A percentile compares a stretch with the other conserved stretches of the same genome.
These are phyloP conservation scores for Lepidochrysops patricia DNA, from an alignment of 2,888 invertebrate genomes.

Conservation along the genomic window DNA sequence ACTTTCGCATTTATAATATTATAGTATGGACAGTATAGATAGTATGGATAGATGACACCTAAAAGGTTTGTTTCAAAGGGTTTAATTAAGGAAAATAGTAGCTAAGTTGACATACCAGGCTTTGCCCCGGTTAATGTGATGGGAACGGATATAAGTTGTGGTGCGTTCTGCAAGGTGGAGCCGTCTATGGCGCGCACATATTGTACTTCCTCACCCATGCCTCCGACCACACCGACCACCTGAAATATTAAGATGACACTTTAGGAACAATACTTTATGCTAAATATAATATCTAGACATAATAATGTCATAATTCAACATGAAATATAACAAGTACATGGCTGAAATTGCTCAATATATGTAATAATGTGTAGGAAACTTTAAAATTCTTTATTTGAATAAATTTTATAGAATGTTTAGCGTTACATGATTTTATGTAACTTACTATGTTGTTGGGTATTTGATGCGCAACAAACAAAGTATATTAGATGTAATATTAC, in stretches of 20 bases:
- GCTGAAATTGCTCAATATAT: no score
- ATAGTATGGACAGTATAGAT: no score
- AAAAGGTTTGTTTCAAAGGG: not conserved
- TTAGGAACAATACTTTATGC: not conserved
- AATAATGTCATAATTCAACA: no score
- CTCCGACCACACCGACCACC: slow-evolving; percentile 79
- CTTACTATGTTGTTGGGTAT: no score
- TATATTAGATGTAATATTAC: not conserved
- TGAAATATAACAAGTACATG: no score
- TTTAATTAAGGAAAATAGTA: not conserved
- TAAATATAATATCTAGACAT: no score
- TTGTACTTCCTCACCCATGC: slow-evolving; percentile 82
- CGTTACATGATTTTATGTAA: no score
- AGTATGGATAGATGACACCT: not conserved
- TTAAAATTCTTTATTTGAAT: no score
- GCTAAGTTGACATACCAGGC: slow-evolving; percentile 65
- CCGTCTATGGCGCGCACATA: slow-evolving; percentile 75
- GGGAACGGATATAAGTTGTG: slow-evolving; percentile 84
- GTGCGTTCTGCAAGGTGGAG: slow-evolving; percentile 54
- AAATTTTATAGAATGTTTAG: no score
- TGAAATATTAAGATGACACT: slow-evolving; percentile 30
- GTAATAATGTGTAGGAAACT: no score
- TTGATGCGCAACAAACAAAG: no score
- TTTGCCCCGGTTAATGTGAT: slow-evolving; percentile 84
- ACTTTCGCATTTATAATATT: no score